Evolutionary conservation across 2,888 invertebrate species (phyloP).

Genomic region (Odontocolon sp.): DNA sequence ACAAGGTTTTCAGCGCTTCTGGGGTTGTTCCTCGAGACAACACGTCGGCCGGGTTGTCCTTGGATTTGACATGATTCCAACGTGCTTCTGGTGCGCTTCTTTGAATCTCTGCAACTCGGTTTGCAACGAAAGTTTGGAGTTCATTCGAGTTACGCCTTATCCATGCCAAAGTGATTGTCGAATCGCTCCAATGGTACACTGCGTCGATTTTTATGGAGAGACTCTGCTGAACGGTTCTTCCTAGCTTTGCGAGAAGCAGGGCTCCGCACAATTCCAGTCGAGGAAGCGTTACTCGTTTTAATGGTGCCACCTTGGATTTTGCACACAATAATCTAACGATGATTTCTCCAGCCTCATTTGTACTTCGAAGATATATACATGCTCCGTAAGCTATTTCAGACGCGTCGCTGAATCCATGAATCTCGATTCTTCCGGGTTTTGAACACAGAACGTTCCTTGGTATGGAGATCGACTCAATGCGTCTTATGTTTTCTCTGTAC

Average conservation of each 20-base stretch:
- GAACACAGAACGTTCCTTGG: background rate
- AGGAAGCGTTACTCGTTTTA: conserved; percentile 14
- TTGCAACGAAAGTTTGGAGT: conserved; percentile 44
- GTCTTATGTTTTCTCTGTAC: no score
- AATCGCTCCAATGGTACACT: conserved; percentile 47
- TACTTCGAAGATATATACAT: conserved; percentile 6
- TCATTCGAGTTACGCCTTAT: background rate
- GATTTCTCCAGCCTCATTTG: no score
- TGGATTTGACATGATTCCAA: conserved; percentile 41
- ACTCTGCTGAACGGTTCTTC: background rate
- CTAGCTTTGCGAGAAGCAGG: background rate
- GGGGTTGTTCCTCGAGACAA: background rate
- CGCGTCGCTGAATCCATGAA: conserved; percentile 30
- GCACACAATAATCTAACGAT: background rate
- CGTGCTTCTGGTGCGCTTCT: background rate
- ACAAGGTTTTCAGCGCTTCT: background rate
- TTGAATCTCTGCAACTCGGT: conserved; percentile 43
- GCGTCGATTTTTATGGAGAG: conserved; percentile 3
- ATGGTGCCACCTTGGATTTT: conserved; percentile 22
- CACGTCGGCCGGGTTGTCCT: conserved; percentile 38
- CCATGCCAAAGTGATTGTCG: conserved; percentile 40
- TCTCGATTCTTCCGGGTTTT: background rate
- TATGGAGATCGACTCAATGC: background rate
- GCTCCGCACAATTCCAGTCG: conserved; percentile 39
- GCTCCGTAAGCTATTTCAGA: conserved; percentile 30